A percentile compares a stretch with the other conserved stretches of the same genome.
phyloP scores from a whole-genome alignment of 23 tunicate species.

The Diplosoma virens region DNA sequence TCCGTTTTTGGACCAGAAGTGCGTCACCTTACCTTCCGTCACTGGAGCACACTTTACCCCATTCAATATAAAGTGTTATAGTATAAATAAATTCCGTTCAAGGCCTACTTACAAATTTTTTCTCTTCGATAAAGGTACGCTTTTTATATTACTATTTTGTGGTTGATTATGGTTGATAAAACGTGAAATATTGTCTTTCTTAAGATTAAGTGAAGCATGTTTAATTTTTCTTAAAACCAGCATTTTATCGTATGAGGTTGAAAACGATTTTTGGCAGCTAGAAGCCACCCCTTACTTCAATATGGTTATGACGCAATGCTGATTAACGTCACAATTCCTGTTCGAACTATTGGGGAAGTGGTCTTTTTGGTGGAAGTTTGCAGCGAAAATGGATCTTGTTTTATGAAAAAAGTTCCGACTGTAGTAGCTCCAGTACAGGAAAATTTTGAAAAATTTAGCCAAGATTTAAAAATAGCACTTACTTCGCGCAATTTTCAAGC shows the following conservation, averaged over 20 bases:
- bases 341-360: not conserved
- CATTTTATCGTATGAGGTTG: too few relatives aligned
- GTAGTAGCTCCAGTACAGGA: not conserved
- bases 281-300: not conserved
- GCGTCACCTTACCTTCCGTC: too few relatives aligned
- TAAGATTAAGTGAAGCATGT: too few relatives aligned
- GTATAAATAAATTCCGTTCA: too few relatives aligned
- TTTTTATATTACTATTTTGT: too few relatives aligned
- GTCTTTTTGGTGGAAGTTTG: not conserved
- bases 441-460: not conserved
- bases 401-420: not conserved
- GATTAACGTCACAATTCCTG: not conserved
- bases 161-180: too few relatives aligned
- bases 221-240: too few relatives aligned
- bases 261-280: not conserved
- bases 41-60: too few relatives aligned
- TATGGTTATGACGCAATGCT: not conserved
- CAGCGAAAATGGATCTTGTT: not conserved
- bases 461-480: not conserved
- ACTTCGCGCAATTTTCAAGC: not conserved
- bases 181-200: too few relatives aligned
- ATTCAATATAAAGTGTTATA: too few relatives aligned
- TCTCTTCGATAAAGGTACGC: not conserved
- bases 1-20: too few relatives aligned
- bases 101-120: conserved; percentile 1